A percentile compares a stretch with the other conserved stretches of the same genome.
Conservation (phyloP, 2,797 vertebrate genomes). For the Echiichthys vipera region DNA sequence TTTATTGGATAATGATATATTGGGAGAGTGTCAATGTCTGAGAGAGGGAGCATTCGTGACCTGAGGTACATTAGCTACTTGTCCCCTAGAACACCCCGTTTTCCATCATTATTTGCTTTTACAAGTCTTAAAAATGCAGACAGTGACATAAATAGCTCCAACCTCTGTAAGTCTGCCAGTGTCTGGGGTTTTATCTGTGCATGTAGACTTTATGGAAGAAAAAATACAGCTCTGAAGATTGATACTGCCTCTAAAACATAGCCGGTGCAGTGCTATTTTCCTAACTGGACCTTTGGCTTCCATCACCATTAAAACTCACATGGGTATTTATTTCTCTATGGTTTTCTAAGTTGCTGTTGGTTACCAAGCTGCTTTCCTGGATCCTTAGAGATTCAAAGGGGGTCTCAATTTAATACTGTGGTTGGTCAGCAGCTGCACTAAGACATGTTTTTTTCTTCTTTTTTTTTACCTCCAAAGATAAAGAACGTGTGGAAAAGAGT, state of each 20-base stretch:
- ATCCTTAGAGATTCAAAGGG: slow-evolving; percentile 42
- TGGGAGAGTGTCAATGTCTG: background rate
- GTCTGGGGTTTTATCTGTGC: slow-evolving; percentile 10
- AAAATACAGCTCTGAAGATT: slow-evolving; percentile 28
- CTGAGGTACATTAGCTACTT: slow-evolving; percentile 11
- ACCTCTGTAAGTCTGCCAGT: background rate
- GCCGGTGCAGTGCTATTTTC: slow-evolving; percentile 45
- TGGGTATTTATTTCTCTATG: slow-evolving; percentile 44
- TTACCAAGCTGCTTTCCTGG: slow-evolving; percentile 52
- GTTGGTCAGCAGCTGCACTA: slow-evolving; percentile 58
- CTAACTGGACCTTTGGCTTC: slow-evolving; percentile 42
- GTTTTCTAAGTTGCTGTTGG: slow-evolving; percentile 49
- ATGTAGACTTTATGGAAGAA: slow-evolving; percentile 14
- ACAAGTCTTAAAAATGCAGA: background rate
- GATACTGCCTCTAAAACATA: slow-evolving; percentile 25
- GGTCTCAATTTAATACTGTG: slow-evolving; percentile 54
- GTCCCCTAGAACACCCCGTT: slow-evolving; percentile 1
- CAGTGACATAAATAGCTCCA: slow-evolving; percentile 27
- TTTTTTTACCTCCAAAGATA: slow-evolving; percentile 49
- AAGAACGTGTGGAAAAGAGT: slow-evolving; percentile 53
- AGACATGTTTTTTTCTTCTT: slow-evolving; percentile 22
- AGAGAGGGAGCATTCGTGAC: background rate
- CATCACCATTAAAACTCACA: slow-evolving; percentile 22
- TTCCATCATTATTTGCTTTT: slow-evolving; percentile 29
- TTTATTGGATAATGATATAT: slow-evolving; percentile 17